These are phyloP conservation scores for Nycticorax nycticorax DNA, from an alignment of 2,113 vertebrate genomes.

Conservation along the genomic window DNA sequence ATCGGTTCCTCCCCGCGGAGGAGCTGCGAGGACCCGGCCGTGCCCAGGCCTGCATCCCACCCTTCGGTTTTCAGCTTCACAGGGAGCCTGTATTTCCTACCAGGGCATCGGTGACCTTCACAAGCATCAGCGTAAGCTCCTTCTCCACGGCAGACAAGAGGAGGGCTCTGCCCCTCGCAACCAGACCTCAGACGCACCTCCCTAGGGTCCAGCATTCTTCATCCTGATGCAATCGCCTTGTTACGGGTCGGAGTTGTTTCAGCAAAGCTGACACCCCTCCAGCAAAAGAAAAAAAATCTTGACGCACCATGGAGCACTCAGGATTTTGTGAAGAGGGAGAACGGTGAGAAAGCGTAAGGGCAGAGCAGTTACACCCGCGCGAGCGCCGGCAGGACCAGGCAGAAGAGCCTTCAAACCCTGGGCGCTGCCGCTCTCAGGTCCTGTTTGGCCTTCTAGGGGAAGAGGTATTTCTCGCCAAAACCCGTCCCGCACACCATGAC, in stretches of 20 bases:
- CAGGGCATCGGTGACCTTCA: rapidly evolving
- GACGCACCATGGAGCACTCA: rapidly evolving
- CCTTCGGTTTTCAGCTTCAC: no score
- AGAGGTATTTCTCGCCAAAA: neutral
- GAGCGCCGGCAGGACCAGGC: rapidly evolving
- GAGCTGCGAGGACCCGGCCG: neutral
- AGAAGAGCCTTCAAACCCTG: neutral
- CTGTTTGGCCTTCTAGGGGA: neutral
- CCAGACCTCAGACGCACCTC: no score
- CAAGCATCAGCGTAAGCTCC: rapidly evolving
- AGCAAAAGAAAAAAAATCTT: neutral
- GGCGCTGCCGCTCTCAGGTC: rapidly evolving
- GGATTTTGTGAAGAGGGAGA: neutral
- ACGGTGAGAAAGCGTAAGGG: neutral
- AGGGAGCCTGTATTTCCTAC: neutral
- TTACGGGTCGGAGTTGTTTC: rapidly evolving
- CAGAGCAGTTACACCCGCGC: rapidly evolving
- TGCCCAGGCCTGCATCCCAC: neutral
- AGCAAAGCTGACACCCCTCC: neutral
- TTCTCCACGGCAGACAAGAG: no score
- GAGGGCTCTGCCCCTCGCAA: neutral
- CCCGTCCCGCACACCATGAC: rapidly evolving
- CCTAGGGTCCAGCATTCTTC: rapidly evolving
- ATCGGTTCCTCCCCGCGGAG: rapidly evolving
- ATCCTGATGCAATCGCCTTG: neutral